Base-by-base conservation (phyloP, 2,888 invertebrate genomes). In the Desoria tigrina region DNA sequence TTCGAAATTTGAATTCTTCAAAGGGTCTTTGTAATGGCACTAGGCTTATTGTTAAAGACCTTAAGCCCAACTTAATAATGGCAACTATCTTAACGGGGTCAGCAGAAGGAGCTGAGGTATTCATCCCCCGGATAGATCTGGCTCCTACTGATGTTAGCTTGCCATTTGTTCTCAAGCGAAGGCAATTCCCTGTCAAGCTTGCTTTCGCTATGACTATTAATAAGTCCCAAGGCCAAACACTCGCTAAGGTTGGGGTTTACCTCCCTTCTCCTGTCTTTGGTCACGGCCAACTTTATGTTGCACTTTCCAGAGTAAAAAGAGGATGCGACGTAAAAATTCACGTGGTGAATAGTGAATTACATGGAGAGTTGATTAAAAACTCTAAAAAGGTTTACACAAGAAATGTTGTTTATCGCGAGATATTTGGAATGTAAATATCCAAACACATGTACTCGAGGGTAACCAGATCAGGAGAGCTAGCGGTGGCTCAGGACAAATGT, bases 21-120 rank as follows among this genome's bases (percentile, higher is more conserved):
- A 50, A 56, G 23, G 73, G 72, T 14, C 59, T 75, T n/a, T 72
- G 74, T 37, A 76, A 76, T 53, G 74, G 74, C 11, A 74, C 75
- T 11, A 21, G 73, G 42, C 32, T 75, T 16, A 61, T 72, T 24
- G 65, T 76, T 9, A 61, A 6, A 18, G 23, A 21, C 2, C 27
- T 74, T 11, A 39, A 45, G n/a, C 14, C 28, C 24, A 56, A 74
- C 42, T 11, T 72, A 2, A 71, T 75, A 7, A 21, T 50, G 26
- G 71, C 66, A 1, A 45, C 59, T 57, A 53, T 62, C 18, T 16
- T 72, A 11, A 62, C 61, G 14, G 67, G 67, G 9, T 21, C 50
- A 1, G 56, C 57, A 6, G 32, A 26, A 42, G 66, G 68, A 18
- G 57, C 62, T 42, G 55, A n/a, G 1, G 65, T 67, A 2, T 64